phyloP scores from a whole-genome alignment of 1,140 invertebrate species.

The Drosophila takahashii region DNA sequence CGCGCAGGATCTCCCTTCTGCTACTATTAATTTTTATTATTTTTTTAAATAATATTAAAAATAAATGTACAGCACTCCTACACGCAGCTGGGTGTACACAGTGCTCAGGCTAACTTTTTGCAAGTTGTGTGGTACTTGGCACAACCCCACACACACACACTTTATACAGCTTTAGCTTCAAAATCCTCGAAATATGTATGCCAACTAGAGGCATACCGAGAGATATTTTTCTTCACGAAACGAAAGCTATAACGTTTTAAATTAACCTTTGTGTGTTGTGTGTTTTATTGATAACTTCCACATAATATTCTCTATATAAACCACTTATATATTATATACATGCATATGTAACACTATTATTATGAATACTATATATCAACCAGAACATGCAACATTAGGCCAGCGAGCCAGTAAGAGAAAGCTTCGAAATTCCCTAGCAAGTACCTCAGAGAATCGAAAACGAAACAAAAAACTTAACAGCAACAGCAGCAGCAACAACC shows the following conservation, averaged over 20 bases:
- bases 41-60: conserved; percentile 40
- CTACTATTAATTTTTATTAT: conserved; percentile 45
- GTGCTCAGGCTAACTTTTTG: conserved; percentile 42
- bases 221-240: conserved; percentile 40
- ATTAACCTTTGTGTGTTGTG: conserved; percentile 76
- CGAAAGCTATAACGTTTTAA: conserved; percentile 51
- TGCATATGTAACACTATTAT: conserved; percentile 56
- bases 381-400: conserved; percentile 16
- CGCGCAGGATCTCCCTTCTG: conserved; percentile 11
- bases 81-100: conserved; percentile 68
- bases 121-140: conserved; percentile 20
- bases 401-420: conserved; percentile 47
- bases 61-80: conserved; percentile 71
- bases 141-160: conserved; percentile 16
- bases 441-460: conserved; percentile 58
- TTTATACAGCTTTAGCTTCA: conserved; percentile 19
- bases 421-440: conserved; percentile 68
- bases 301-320: conserved; percentile 49
- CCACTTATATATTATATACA: conserved; percentile 47
- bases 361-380: conserved; percentile 53
- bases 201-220: conserved; percentile 22
- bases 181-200: conserved; percentile 18
- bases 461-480: conserved; percentile 16
- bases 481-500: conserved; percentile 17
- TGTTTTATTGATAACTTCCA: conserved; percentile 71